Evolutionary conservation across 2,888 invertebrate species (phyloP).

Genomic region (Himalopsyche japonica): DNA sequence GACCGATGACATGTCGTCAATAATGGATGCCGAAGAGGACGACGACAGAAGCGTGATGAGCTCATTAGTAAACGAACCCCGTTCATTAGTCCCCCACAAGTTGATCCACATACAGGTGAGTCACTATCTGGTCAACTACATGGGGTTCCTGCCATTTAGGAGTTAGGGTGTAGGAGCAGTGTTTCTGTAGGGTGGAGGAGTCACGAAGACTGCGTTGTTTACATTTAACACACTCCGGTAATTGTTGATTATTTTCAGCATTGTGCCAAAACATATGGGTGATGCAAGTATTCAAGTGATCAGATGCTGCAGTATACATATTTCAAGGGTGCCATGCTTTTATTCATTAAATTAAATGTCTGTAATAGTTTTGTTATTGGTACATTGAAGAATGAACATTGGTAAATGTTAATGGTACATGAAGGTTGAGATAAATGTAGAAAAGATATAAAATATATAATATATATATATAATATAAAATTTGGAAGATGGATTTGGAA

Average conservation of each 20-base stretch:
- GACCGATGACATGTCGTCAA: slow-evolving; percentile 66
- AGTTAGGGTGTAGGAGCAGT: too few species aligned
- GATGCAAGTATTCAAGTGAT: neutral
- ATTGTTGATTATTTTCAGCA: slow-evolving; percentile 27
- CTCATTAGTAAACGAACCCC: slow-evolving; percentile 46
- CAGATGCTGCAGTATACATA: neutral
- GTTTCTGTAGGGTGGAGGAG: slow-evolving; percentile 33
- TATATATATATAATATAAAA: neutral
- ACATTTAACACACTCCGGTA: slow-evolving; percentile 21
- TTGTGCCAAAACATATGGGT: slow-evolving; percentile 1
- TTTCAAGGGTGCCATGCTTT: neutral
- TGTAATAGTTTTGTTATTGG: neutral
- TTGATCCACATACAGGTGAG: slow-evolving; percentile 65
- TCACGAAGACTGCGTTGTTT: neutral
- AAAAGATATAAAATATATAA: neutral
- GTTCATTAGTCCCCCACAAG: slow-evolving; percentile 51
- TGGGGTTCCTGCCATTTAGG: slow-evolving; percentile 42
- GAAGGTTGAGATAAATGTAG: neutral
- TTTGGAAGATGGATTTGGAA: neutral
- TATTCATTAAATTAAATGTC: neutral
- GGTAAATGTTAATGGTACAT: neutral
- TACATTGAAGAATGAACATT: too few species aligned
- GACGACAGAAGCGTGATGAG: slow-evolving; percentile 70
- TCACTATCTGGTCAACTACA: slow-evolving; percentile 45
- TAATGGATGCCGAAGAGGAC: slow-evolving; percentile 73